Evolutionary conservation across 2,113 vertebrate species (phyloP).

Genomic region (Rallus limicola): DNA sequence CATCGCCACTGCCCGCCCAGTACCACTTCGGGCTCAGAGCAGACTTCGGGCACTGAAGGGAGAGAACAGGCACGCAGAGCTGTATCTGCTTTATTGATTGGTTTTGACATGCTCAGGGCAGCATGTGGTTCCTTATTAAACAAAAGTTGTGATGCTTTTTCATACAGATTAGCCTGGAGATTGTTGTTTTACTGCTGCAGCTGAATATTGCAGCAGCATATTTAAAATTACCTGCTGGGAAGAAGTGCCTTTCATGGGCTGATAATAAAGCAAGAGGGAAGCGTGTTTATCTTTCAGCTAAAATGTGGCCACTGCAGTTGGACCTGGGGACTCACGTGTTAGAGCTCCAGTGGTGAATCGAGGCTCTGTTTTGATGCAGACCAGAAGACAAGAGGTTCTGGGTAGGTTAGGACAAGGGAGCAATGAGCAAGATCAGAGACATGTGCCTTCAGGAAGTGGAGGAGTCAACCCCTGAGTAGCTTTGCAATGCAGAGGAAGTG

Average conservation of each 20-base stretch:
- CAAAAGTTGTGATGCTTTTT: background rate
- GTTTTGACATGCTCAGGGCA: background rate
- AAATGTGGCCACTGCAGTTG: background rate
- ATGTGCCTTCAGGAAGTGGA: background rate
- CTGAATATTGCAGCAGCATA: background rate
- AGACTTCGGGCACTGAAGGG: background rate
- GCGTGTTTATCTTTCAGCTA: background rate
- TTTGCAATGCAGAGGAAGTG: background rate
- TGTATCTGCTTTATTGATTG: background rate
- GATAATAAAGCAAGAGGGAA: background rate
- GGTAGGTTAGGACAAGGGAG: background rate
- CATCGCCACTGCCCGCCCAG: background rate
- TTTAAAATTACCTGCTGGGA: background rate
- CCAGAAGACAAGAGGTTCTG: too few relatives aligned
- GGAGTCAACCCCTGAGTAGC: background rate
- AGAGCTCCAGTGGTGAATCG: background rate
- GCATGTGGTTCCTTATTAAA: background rate
- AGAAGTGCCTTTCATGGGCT: background rate
- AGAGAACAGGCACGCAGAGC: background rate
- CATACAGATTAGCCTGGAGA: background rate
- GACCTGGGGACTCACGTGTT: background rate
- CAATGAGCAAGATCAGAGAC: fast-evolving
- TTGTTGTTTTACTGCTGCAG: background rate
- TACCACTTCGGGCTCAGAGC: background rate
- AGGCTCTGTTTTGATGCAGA: background rate